Percentiles rank a stretch among this genome's conserved stretches.
Conservation (phyloP, 2,797 vertebrate species). For the Halcyon chelicuti region DNA sequence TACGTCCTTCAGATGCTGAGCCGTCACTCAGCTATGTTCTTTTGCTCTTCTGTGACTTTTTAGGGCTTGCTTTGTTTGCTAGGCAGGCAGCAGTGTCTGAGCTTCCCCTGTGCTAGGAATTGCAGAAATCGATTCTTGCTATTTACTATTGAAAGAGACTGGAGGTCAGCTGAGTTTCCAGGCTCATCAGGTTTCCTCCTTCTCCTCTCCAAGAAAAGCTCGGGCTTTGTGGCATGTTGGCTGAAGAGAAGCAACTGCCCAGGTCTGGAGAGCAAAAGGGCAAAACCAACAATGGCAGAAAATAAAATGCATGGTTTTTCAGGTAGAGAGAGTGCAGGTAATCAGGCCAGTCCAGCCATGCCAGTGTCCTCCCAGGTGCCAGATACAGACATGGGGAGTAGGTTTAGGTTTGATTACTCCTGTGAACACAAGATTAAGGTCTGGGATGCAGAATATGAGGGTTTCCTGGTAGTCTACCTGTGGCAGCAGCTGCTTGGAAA, state of each 20-base stretch:
- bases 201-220: background rate
- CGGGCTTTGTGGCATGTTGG: background rate
- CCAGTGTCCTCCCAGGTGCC: background rate
- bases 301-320: background rate
- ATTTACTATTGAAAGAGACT: background rate
- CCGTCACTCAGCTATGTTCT: background rate
- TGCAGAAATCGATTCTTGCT: background rate
- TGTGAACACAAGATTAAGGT: background rate
- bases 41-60: background rate
- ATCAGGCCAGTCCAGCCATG: background rate
- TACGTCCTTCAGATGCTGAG: background rate
- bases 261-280: background rate
- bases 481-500: conserved; percentile 33
- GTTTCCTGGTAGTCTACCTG: background rate
- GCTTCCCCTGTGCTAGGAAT: background rate
- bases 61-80: background rate
- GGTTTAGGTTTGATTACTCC: background rate
- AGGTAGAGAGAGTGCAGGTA: background rate
- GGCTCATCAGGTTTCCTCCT: conserved; percentile 1
- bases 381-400: accelerated
- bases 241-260: background rate
- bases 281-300: background rate
- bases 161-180: background rate
- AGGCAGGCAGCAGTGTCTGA: background rate
- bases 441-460: background rate